These are phyloP conservation scores for Drosophila multiciliata DNA, from an alignment of 2,888 invertebrate species.

Conservation along the genomic window DNA sequence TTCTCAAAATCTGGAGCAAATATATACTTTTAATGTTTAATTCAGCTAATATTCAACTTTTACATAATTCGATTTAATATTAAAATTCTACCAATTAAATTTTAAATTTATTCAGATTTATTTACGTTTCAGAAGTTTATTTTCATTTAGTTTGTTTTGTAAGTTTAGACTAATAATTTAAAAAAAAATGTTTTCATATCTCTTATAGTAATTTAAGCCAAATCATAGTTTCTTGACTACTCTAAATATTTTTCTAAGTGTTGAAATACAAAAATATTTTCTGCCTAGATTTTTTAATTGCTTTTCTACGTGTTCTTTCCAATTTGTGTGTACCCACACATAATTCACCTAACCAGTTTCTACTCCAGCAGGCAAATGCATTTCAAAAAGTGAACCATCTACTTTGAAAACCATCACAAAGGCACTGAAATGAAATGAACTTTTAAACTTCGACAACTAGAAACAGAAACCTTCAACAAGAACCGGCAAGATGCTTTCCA, in stretches of 20 bases:
- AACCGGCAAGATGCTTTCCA: slow-evolving; percentile 39
- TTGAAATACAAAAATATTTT: background rate
- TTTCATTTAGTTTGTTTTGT: background rate
- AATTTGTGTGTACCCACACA: background rate
- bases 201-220: background rate
- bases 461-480: slow-evolving; percentile 31
- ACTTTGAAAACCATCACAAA: slow-evolving; percentile 31
- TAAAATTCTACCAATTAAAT: no score
- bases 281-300: background rate
- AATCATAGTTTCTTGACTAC: background rate
- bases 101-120: no score
- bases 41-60: background rate
- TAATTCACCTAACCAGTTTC: slow-evolving; percentile 1
- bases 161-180: background rate
- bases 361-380: slow-evolving; percentile 2
- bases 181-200: background rate
- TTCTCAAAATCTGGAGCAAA: background rate
- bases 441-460: slow-evolving; percentile 62
- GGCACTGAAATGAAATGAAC: slow-evolving; percentile 50
- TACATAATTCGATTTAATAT: no score
- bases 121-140: no score
- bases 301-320: background rate
- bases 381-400: background rate
- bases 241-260: background rate
- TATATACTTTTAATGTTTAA: background rate